phyloP scores from a whole-genome alignment of 2,113 vertebrate species.

The Mesoclemmys tuberculata region DNA sequence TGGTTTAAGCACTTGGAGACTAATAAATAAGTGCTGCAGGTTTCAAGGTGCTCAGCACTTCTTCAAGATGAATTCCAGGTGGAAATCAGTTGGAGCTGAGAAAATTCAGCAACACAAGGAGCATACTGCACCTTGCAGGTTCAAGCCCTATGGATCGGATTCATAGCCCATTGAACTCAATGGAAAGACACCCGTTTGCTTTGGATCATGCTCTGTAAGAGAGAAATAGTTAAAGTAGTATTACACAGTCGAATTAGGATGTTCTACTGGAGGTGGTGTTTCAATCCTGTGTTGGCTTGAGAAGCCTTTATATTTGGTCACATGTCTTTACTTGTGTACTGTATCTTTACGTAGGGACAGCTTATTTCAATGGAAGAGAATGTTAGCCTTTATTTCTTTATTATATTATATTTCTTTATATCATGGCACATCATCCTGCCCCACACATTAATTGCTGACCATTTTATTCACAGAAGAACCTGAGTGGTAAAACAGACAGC shows the following conservation, averaged over 20 bases:
- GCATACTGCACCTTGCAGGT: fast-evolving
- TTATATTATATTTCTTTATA: too few relatives aligned
- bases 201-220: background rate
- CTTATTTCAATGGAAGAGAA: background rate
- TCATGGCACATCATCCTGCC: background rate
- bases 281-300: background rate
- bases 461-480: background rate
- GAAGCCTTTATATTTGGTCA: background rate
- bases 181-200: background rate
- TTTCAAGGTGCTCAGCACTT: background rate
- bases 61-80: background rate
- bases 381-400: background rate
- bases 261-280: background rate
- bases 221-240: background rate
- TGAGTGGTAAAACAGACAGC: background rate
- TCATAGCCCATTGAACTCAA: background rate
- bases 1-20: background rate
- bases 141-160: background rate
- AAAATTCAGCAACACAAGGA: background rate
- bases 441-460: background rate
- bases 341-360: background rate
- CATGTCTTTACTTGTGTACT: background rate
- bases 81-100: background rate
- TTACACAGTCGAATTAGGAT: background rate
- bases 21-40: background rate